A percentile compares a stretch with the other conserved stretches of the same genome.
Evolutionary conservation across 2,888 invertebrate species (phyloP).

Genomic region (Oligia latruncula): DNA sequence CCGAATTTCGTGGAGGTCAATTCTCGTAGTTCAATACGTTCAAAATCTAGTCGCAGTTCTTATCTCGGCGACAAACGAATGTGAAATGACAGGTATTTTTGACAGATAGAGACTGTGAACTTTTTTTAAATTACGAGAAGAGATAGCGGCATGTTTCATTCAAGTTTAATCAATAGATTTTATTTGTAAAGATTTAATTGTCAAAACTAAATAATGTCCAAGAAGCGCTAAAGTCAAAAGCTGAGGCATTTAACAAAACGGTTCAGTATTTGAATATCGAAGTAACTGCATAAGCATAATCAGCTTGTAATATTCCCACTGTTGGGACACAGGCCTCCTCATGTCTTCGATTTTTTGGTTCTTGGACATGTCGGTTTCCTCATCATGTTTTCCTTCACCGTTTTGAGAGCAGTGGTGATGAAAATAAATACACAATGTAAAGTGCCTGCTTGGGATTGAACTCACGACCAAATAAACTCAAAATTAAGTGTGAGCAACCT

Average conservation of each 20-base stretch:
- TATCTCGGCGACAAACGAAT: no score
- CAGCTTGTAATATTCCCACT: neutral
- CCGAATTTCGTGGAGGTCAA: no score
- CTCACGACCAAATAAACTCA: neutral
- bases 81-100: no score
- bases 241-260: neutral
- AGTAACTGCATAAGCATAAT: neutral
- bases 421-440: neutral
- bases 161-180: neutral
- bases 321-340: no score
- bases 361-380: neutral
- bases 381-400: neutral
- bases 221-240: neutral
- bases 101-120: no score
- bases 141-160: no score
- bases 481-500: neutral
- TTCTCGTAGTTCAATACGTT: no score
- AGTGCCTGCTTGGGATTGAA: neutral
- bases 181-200: neutral
- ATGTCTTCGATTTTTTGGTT: neutral
- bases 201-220: neutral
- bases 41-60: no score
- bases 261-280: neutral
- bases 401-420: neutral
- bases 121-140: no score